phyloP scores from a whole-genome alignment of 2,797 vertebrate genomes.

The Remorina albescens region DNA sequence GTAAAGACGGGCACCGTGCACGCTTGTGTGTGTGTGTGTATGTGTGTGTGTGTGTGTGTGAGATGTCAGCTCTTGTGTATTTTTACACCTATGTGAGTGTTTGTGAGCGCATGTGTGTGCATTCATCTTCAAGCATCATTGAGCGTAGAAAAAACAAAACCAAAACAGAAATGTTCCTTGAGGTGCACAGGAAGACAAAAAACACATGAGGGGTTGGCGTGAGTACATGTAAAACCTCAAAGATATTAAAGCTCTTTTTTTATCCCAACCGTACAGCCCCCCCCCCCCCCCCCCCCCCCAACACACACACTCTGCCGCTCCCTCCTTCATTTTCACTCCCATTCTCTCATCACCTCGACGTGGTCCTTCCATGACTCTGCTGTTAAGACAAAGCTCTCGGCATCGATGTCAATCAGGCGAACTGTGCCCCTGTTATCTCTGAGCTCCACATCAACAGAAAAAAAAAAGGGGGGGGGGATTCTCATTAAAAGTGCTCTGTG shows the following conservation, averaged over 20 bases:
- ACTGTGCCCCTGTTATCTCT: conserved; percentile 63
- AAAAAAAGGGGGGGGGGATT: conserved; percentile 33
- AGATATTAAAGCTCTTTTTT: conserved; percentile 48
- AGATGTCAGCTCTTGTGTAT: conserved; percentile 26
- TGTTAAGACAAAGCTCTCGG: conserved; percentile 64
- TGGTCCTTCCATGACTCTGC: conserved; percentile 35
- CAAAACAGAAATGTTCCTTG: conserved; percentile 44
- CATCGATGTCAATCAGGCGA: conserved; percentile 60
- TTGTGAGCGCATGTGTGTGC: conserved; percentile 14
- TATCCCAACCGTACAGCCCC: conserved; percentile 29
- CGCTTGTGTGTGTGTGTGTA: conserved; percentile 61
- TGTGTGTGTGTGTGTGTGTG: conserved; percentile 64
- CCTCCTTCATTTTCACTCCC: conserved; percentile 49
- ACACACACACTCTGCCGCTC: too few species aligned
- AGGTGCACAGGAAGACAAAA: conserved; percentile 56
- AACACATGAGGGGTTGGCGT: conserved; percentile 8
- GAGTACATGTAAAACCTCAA: conserved; percentile 23
- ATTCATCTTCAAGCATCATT: conserved; percentile 41
- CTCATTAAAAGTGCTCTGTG: conserved; percentile 38
- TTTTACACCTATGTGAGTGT: conserved; percentile 41
- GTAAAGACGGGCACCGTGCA: conserved; percentile 22
- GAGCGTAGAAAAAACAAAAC: conserved; percentile 17
- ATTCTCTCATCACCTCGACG: conserved; percentile 61
- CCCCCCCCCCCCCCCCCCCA: conserved; percentile 2
- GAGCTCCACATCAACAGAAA: conserved; percentile 47